phyloP scores from a whole-genome alignment of 64 coral and sea anemone genomes.

The Montipora capricornis region DNA sequence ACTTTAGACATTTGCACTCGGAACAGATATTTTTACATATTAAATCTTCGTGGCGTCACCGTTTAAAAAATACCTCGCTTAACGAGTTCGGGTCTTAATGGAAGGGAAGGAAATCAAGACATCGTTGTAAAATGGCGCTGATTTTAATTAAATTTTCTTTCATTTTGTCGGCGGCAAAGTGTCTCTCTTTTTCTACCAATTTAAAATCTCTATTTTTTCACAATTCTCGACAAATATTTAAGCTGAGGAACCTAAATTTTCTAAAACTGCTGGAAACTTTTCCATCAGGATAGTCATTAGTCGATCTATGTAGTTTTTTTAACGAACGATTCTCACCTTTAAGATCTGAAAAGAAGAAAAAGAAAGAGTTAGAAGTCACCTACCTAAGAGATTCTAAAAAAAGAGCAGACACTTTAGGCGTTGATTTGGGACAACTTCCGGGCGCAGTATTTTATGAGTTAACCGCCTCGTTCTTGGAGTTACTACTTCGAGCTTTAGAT shows the following conservation, averaged over 20 bases:
- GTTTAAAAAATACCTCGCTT: no score
- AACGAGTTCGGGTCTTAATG: no score
- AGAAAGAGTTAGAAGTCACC: no score
- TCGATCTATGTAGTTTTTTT: slow-evolving; percentile 61
- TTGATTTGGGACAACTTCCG: no score
- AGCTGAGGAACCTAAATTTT: slow-evolving; percentile 25
- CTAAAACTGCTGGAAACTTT: slow-evolving; percentile 56
- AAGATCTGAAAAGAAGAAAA: slow-evolving; percentile 49
- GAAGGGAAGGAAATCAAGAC: background rate
- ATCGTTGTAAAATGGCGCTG: background rate
- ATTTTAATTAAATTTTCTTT: background rate
- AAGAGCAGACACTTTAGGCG: no score
- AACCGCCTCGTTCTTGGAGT: no score
- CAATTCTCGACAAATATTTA: background rate
- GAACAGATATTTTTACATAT: no score
- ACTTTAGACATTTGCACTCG: no score
- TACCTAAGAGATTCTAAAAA: no score
- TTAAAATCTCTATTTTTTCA: background rate
- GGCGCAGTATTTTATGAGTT: no score
- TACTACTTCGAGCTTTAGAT: no score
- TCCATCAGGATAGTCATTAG: slow-evolving; percentile 68
- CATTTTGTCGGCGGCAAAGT: background rate
- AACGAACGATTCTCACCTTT: slow-evolving; percentile 55
- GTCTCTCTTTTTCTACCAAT: background rate
- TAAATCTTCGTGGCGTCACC: no score